A percentile compares a stretch with the other conserved stretches of the same genome.
Evolutionary conservation across 1,140 invertebrate species (phyloP).

Genomic region (Micrasema longulum): DNA sequence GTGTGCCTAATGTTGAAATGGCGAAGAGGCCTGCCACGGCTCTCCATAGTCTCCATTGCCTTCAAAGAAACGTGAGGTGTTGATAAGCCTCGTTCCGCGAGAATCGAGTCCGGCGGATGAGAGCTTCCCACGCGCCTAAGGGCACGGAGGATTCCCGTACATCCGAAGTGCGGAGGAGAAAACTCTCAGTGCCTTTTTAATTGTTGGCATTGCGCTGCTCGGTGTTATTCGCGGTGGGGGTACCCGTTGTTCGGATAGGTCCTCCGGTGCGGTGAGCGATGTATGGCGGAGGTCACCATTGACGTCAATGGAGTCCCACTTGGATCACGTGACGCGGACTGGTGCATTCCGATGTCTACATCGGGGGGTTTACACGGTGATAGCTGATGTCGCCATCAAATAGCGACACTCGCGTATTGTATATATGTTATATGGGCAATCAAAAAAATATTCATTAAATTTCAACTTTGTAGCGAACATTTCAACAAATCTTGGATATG

Average conservation of each 20-base stretch:
- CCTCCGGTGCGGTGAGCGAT: conserved; percentile 30
- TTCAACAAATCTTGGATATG: too few species aligned
- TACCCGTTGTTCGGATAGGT: background rate
- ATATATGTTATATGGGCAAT: too few species aligned
- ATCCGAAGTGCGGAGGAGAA: background rate
- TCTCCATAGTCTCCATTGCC: background rate
- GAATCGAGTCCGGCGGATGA: background rate
- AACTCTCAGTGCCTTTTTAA: background rate
- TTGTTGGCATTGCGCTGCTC: background rate
- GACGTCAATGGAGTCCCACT: conserved; percentile 50
- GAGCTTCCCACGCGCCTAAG: background rate
- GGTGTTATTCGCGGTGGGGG: background rate
- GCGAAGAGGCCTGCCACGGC: conserved; percentile 7
- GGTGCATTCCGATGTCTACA: conserved; percentile 34
- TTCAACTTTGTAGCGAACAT: too few species aligned
- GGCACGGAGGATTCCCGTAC: too few species aligned
- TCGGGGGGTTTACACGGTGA: background rate
- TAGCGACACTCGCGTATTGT: background rate
- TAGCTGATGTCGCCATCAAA: too few species aligned
- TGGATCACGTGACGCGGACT: conserved; percentile 36
- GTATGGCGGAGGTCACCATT: conserved; percentile 53
- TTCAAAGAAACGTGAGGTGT: conserved; percentile 22
- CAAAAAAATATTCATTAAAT: too few species aligned
- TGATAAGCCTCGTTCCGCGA: conserved; percentile 17
- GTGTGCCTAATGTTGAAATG: too few species aligned